Percentiles rank a stretch among this genome's conserved stretches.
Evolutionary conservation across 2,113 vertebrate species (phyloP).

Genomic region (Corythoichthys haematopterus): DNA sequence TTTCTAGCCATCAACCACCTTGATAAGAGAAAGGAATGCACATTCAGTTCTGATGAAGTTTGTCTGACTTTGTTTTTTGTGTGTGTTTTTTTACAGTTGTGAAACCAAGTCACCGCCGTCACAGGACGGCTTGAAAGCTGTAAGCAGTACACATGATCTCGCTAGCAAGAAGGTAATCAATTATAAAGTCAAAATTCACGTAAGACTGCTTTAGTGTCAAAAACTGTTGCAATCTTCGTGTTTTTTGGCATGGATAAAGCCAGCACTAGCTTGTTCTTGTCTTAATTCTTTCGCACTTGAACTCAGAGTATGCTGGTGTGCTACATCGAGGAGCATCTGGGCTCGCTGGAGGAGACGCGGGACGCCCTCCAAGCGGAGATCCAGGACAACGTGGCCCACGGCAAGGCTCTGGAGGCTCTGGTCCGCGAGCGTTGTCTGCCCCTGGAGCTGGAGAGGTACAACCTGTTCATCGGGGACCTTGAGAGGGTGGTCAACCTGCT

Average conservation of each 20-base stretch:
- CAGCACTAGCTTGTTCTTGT: not conserved
- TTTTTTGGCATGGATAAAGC: not conserved
- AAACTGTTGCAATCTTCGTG: not conserved
- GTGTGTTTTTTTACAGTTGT: slow-evolving; percentile 39
- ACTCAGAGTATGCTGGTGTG: slow-evolving; percentile 70
- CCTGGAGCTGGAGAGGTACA: slow-evolving; percentile 80
- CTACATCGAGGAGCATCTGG: slow-evolving; percentile 67
- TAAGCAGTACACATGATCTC: slow-evolving; percentile 56
- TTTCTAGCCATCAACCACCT: too few relatives aligned
- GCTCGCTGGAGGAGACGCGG: slow-evolving; percentile 58
- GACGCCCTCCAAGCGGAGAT: slow-evolving; percentile 59
- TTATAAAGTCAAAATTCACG: not conserved
- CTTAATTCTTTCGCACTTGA: not conserved
- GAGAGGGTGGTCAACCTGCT: slow-evolving; percentile 89
- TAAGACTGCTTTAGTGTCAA: not conserved
- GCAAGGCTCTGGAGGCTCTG: slow-evolving; percentile 59
- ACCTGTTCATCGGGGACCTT: slow-evolving; percentile 84
- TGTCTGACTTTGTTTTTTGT: not conserved
- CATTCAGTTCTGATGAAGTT: not conserved
- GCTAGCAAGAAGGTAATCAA: slow-evolving; percentile 75
- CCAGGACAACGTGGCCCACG: slow-evolving; percentile 48
- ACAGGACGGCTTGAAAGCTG: slow-evolving; percentile 20
- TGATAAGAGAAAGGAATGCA: not conserved
- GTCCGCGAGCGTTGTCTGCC: slow-evolving; percentile 73
- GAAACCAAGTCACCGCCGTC: slow-evolving; percentile 15